Evolutionary conservation across 2,113 vertebrate genomes (phyloP).

Genomic region (Sinocyclocheilus maitianheensis): DNA sequence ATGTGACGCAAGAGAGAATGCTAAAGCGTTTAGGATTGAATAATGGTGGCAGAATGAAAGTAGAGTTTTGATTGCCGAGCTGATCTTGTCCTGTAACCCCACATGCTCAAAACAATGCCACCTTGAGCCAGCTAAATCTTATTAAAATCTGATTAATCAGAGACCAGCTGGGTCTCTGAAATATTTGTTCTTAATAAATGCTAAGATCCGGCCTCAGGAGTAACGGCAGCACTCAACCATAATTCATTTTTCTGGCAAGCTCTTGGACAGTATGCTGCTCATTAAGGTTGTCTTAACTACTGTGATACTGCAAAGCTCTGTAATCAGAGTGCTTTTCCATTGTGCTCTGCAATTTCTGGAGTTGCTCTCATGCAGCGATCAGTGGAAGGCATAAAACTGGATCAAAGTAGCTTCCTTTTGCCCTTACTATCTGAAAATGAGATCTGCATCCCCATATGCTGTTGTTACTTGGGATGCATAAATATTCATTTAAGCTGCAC

Average conservation of each 20-base stretch:
- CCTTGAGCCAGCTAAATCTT: conserved; percentile 50
- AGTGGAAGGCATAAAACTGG: conserved; percentile 8
- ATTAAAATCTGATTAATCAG: conserved; percentile 54
- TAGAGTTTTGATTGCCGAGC: conserved; percentile 17
- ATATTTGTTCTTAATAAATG: conserved; percentile 60
- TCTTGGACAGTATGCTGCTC: conserved; percentile 54
- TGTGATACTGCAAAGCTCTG: conserved; percentile 15
- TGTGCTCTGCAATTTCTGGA: conserved; percentile 58
- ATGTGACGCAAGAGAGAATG: not conserved
- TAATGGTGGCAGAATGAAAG: conserved; percentile 25
- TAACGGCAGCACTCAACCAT: conserved; percentile 40
- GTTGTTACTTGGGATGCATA: conserved; percentile 20
- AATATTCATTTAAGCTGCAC: conserved; percentile 10
- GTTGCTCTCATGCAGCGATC: conserved; percentile 10
- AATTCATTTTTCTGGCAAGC: conserved; percentile 61
- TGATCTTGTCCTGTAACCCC: not conserved
- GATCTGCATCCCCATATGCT: conserved; percentile 34
- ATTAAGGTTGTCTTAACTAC: conserved; percentile 61
- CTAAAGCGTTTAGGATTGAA: conserved; percentile 38
- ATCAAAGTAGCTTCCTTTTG: conserved; percentile 14
- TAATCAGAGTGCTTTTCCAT: not conserved
- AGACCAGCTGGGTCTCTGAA: conserved; percentile 60
- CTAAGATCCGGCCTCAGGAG: conserved; percentile 9
- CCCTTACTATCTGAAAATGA: conserved; percentile 35
- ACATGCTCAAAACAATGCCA: conserved; percentile 27